These are phyloP conservation scores for Pollicipes pollicipes DNA, from an alignment of 1,140 invertebrate species.

Conservation along the genomic window DNA sequence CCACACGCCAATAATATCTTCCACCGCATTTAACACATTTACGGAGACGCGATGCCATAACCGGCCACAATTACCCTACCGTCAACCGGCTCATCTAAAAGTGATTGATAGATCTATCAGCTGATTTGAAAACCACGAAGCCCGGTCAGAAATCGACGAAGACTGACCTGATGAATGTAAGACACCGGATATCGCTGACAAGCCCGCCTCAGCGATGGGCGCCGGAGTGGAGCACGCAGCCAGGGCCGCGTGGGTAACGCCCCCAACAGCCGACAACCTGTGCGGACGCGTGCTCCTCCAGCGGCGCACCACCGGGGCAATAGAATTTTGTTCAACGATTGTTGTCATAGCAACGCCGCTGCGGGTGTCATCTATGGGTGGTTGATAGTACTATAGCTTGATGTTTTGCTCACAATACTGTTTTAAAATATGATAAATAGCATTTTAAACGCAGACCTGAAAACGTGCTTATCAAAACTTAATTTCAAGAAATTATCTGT, in stretches of 20 bases:
- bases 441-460: too few species aligned
- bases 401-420: neutral
- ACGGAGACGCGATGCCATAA: too few species aligned
- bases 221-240: neutral
- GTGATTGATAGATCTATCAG: neutral
- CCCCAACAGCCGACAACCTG: neutral
- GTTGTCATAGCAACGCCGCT: neutral
- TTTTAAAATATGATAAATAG: too few species aligned
- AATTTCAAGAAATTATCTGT: neutral
- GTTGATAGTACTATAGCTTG: neutral
- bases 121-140: neutral
- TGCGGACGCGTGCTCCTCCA: neutral
- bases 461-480: too few species aligned
- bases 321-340: neutral
- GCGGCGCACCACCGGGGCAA: neutral
- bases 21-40: too few species aligned
- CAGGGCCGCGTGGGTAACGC: neutral
- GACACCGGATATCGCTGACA: neutral
- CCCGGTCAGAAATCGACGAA: neutral
- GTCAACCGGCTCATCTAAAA: too few species aligned
- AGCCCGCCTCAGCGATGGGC: neutral
- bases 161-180: neutral
- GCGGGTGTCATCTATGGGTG: neutral
- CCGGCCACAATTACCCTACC: too few species aligned
- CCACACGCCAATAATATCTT: too few species aligned